Percentiles rank a stretch among this genome's conserved stretches.
Evolutionary conservation across 2,113 vertebrate species (phyloP).

Genomic region (Channa maculata): DNA sequence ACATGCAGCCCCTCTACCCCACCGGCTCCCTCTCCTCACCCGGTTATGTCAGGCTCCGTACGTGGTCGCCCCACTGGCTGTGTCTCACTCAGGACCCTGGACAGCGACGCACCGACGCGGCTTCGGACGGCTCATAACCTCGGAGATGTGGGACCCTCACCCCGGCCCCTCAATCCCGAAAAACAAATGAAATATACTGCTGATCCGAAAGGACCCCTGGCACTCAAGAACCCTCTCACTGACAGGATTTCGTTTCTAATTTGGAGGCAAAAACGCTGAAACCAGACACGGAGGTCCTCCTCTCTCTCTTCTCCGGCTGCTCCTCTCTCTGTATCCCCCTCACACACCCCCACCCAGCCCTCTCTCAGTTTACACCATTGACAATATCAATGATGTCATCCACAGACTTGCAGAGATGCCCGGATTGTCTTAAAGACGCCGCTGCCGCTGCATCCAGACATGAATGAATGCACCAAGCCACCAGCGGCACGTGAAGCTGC

Average conservation of each 20-base stretch:
- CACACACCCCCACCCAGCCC: slow-evolving; percentile 58
- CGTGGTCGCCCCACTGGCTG: slow-evolving; percentile 70
- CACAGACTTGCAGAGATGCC: slow-evolving; percentile 74
- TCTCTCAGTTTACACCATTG: slow-evolving; percentile 79
- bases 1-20: slow-evolving; percentile 4
- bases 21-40: slow-evolving; percentile 56
- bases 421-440: slow-evolving; percentile 81
- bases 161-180: background rate
- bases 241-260: slow-evolving; percentile 21
- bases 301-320: slow-evolving; percentile 14
- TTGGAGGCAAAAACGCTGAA: slow-evolving; percentile 15
- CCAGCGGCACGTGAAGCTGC: background rate
- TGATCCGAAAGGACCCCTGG: background rate
- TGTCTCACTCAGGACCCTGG: slow-evolving; percentile 84
- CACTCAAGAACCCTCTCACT: background rate
- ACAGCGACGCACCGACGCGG: slow-evolving; percentile 85
- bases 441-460: slow-evolving; percentile 11
- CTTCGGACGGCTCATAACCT: slow-evolving; percentile 82
- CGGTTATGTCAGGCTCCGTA: slow-evolving; percentile 77
- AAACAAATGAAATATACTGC: background rate
- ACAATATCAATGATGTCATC: slow-evolving; percentile 85
- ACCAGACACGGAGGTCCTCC: slow-evolving; percentile 29
- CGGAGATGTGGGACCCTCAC: slow-evolving; percentile 54
- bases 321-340: slow-evolving; percentile 48
- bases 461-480: slow-evolving; percentile 28